A percentile compares a stretch with the other conserved stretches of the same genome.
These are phyloP conservation scores for Piezodorus guildinii DNA, from an alignment of 1,140 invertebrate species.

Conservation along the genomic window DNA sequence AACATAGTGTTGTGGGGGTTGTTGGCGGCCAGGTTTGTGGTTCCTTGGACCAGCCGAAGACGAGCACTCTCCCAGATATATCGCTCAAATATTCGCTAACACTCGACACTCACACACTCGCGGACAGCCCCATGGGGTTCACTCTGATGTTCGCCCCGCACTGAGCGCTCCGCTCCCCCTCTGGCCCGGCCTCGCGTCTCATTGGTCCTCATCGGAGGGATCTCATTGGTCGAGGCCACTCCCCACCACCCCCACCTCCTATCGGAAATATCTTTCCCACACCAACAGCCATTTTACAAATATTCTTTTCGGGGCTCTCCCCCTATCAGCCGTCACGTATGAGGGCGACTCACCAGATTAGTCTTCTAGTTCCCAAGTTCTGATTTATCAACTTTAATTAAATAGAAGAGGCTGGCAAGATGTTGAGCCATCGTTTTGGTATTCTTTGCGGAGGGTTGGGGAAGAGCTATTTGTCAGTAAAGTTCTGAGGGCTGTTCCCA, in stretches of 20 bases:
- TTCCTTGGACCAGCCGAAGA: slow-evolving; percentile 1
- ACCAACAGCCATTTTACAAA: slow-evolving; percentile 8
- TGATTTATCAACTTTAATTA: too few relatives aligned
- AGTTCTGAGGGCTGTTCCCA: too few relatives aligned
- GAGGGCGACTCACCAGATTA: background rate
- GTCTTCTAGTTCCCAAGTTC: too few relatives aligned
- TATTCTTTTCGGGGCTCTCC: slow-evolving; percentile 4
- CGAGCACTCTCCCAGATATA: background rate
- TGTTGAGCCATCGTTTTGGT: too few relatives aligned
- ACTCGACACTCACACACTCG: too few relatives aligned
- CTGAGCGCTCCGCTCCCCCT: background rate
- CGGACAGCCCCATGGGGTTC: too few relatives aligned
- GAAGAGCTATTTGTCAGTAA: too few relatives aligned
- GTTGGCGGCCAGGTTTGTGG: background rate
- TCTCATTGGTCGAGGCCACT: background rate
- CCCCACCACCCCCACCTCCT: background rate
- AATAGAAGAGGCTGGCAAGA: too few relatives aligned
- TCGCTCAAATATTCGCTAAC: too few relatives aligned
- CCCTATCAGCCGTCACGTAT: slow-evolving; percentile 3
- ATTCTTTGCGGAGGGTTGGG: too few relatives aligned
- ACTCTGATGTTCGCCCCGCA: too few relatives aligned
- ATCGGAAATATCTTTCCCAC: slow-evolving; percentile 6
- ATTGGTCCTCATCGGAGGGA: background rate
- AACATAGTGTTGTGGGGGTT: slow-evolving; percentile 1
- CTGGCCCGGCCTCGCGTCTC: background rate